Percentiles rank a stretch among this genome's conserved stretches.
phyloP scores from a whole-genome alignment of 2,113 vertebrate genomes.

The Psophia crepitans region DNA sequence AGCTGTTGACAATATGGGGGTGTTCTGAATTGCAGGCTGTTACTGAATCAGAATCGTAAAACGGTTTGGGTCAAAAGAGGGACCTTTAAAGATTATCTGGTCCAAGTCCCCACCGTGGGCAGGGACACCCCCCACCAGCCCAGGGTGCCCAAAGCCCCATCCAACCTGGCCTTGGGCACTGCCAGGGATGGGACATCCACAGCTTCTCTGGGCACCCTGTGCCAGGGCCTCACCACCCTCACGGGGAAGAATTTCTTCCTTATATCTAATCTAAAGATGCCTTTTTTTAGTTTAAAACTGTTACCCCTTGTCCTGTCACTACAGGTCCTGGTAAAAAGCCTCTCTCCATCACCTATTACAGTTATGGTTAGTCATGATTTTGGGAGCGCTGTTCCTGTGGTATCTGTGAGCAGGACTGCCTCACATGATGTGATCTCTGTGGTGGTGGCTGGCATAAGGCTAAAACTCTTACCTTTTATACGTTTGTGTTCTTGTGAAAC shows the following conservation, averaged over 20 bases:
- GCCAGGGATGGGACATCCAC: not conserved
- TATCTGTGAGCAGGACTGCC: not conserved
- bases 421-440: not conserved
- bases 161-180: not conserved
- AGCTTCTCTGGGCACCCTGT: not conserved
- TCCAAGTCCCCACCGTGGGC: not conserved
- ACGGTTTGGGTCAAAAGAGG: not conserved
- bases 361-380: not conserved
- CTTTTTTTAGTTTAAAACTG: not conserved
- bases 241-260: not conserved
- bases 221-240: not conserved
- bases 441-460: not conserved
- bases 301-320: not conserved
- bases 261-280: not conserved
- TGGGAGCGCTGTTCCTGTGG: not conserved
- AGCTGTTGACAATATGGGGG: not conserved
- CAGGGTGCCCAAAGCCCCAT: not conserved
- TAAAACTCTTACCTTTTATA: not conserved
- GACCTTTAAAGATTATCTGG: not conserved
- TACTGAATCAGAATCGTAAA: fast-evolving
- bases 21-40: fast-evolving
- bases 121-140: fast-evolving
- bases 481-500: not conserved
- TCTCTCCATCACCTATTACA: not conserved
- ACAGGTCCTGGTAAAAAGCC: not conserved